Percentiles rank a stretch among this genome's conserved stretches.
These are phyloP conservation scores for Adelosebastes latens DNA, from an alignment of 2,797 vertebrate species.

Conservation along the genomic window DNA sequence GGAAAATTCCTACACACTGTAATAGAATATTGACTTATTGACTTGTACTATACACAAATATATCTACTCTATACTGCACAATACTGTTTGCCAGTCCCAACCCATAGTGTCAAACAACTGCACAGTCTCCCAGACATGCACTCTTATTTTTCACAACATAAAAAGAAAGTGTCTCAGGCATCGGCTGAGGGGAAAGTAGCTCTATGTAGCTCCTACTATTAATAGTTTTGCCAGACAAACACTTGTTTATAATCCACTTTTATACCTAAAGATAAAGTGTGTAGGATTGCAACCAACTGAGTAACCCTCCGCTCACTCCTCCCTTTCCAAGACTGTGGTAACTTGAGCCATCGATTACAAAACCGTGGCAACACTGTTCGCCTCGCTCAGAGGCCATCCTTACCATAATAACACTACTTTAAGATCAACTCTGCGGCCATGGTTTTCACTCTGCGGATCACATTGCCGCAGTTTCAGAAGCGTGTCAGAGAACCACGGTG, in stretches of 20 bases:
- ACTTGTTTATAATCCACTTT: neutral
- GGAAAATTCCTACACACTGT: neutral
- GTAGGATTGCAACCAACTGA: neutral
- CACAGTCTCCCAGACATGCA: neutral
- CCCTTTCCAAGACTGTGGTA: too few species aligned
- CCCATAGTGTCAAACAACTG: neutral
- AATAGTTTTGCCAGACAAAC: neutral
- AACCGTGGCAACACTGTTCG: too few species aligned
- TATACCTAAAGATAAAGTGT: neutral
- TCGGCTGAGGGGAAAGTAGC: neutral
- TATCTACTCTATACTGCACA: neutral
- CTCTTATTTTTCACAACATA: neutral
- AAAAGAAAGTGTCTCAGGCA: neutral
- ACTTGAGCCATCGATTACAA: too few species aligned
- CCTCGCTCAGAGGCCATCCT: too few species aligned
- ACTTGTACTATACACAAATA: neutral
- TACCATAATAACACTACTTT: too few species aligned
- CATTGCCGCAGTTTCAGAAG: fast-evolving
- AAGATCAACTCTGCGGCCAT: too few species aligned
- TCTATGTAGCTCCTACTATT: neutral
- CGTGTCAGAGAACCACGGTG: too few species aligned
- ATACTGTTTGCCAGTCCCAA: neutral
- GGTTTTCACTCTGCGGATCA: too few species aligned
- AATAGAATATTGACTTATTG: neutral
- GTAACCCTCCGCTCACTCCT: too few species aligned